Base-by-base conservation (phyloP, 2,113 vertebrate species). In the Bufo bufo region DNA sequence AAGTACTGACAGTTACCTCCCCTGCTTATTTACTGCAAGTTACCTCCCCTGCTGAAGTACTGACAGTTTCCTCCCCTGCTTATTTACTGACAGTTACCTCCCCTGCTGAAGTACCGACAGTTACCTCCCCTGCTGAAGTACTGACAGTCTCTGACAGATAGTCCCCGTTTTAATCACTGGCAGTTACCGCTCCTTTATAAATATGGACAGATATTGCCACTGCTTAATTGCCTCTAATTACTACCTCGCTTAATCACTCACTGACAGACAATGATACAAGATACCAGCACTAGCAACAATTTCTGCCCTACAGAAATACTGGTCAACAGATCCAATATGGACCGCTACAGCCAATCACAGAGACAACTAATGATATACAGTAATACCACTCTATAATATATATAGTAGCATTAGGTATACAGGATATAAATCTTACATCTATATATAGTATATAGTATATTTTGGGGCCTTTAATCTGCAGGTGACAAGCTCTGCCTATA, bases 251-350 rank as follows among this genome's bases (percentile, higher is more conserved):
- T 71, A 33, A 71, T 71, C 33, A 33, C 33, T 33, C 33, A 33
- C 33, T 33, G 33, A 33, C 33, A 33, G 17, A 50, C 77, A 56
- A n/a, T n/a, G 10, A 78, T 10, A 11, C 49, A 77, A 52, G 45
- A 47, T 19, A 77, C 45, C 74, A 77, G 74, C 75, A 77, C 75
- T 52, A 78, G 74, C 43, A 50, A 50, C 49, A 52, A n/a, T n/a
- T 54, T 78, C 50, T 78, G 50, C 4, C 49, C 77, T 23, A 54
- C 45, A 7, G 43, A 19, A 58, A 17, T 20, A n/a, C 52, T 49
- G 12, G 45, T 23, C 81, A 69, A 8, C 12, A 61, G 58, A 81
- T 83, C 45, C 81, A 83, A 83, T 66, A 83, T 83, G 81, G 81
- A 66, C 20, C 43, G 20, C 19, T 50, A 23, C 20, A 69, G 9